Base-by-base conservation (phyloP, 2,113 vertebrate genomes). In the Oriolus oriolus region DNA sequence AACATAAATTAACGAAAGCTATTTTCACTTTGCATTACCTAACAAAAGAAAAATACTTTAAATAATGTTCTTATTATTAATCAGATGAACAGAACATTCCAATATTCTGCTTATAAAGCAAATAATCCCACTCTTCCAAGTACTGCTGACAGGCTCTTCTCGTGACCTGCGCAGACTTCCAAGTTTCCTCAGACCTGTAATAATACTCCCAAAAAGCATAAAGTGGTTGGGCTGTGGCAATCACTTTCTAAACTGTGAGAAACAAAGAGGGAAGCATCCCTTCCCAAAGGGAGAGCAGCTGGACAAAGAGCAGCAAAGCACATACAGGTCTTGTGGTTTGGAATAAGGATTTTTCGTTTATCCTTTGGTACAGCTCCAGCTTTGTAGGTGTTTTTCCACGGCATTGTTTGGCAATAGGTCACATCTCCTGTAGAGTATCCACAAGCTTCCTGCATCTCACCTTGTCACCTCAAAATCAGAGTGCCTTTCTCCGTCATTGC, bases 131-230 rank as follows among this genome's bases (percentile, higher is more conserved):
- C 5, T 78, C 60, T 33, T 59, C 39, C 60, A 53, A 65, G 45
- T 16, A 28, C 50, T 92, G 45, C 35, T 90, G 78, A 33, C 50
- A 65, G 64, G 19, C 33, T 84, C 20, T 54, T 71, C 61, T 70
- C 0, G 0, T 54, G 41, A 60, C 20, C 59, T 64, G 41, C 0
- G 0, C 20, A 87, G 44, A 23, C 14, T 73, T 64, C 39, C 15
- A 64, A 73, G 18, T 47, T 19, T 63, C 70, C 75, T 82, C 61
- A 85, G 37, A 66, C 52, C 33, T 31, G 15, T 13, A 16, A 24
- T 10, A 47, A n/a, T 42, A 50, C 16, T n/a, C 17, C 21, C n/a
- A 9, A 60, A 70, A 66, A 82, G 22, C 39, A 45, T 42, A 13
- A 80, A 33, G 63, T n/a, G 37, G 23, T 33, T 59, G 59, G 28